phyloP scores from a whole-genome alignment of 2,113 vertebrate species.

The Cryptoleucopteryx plumbea region DNA sequence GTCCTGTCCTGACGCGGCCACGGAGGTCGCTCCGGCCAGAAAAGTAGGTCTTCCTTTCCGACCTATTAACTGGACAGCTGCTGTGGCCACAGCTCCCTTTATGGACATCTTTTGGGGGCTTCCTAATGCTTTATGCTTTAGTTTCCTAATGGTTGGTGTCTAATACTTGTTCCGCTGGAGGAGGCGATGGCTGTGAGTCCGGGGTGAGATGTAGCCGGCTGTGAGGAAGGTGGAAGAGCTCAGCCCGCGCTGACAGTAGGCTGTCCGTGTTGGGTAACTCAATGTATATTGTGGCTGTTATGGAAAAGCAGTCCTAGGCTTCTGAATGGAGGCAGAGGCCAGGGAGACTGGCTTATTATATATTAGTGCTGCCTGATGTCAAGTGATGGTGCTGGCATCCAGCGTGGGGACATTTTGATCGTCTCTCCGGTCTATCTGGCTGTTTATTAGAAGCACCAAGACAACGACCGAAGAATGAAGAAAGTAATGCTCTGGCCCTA shows the following conservation, averaged over 20 bases:
- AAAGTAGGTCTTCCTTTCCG: neutral
- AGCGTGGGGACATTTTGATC: neutral
- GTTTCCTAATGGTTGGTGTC: neutral
- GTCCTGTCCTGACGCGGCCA: neutral
- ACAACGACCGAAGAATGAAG: neutral
- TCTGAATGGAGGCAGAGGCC: neutral
- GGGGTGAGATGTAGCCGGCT: neutral
- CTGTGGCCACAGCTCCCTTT: neutral
- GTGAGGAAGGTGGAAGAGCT: neutral
- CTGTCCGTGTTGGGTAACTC: neutral
- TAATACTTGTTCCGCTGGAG: neutral
- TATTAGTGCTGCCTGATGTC: neutral
- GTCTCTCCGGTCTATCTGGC: neutral
- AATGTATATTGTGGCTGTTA: neutral
- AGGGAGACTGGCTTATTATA: neutral
- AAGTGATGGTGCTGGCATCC: neutral
- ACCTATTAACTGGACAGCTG: neutral
- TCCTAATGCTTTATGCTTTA: neutral
- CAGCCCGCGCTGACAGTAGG: neutral
- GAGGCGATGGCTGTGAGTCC: neutral
- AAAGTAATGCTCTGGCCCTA: rapidly evolving
- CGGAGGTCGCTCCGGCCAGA: neutral
- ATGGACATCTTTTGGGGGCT: neutral
- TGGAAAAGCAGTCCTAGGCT: neutral
- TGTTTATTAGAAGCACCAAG: neutral